phyloP scores from a whole-genome alignment of 2,113 vertebrate species.

The Pterophyllum scalare region DNA sequence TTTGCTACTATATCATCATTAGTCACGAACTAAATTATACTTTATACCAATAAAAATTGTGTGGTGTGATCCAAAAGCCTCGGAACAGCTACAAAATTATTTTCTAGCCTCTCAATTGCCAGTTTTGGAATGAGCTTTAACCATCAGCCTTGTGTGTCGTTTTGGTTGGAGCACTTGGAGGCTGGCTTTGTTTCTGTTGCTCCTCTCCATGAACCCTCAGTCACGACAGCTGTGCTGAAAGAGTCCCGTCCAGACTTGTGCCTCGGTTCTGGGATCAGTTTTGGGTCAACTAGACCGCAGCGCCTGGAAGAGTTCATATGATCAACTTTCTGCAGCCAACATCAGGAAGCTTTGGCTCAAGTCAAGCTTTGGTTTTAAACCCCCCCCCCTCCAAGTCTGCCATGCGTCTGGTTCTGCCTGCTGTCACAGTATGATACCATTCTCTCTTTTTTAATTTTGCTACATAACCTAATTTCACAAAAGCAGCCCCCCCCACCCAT shows the following conservation, averaged over 20 bases:
- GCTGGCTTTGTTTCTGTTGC: neutral
- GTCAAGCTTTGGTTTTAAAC: slow-evolving; percentile 44
- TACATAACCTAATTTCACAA: slow-evolving; percentile 35
- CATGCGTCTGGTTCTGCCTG: slow-evolving; percentile 52
- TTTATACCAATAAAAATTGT: neutral
- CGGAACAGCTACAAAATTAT: neutral
- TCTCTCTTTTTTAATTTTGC: slow-evolving; percentile 23
- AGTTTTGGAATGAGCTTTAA: neutral
- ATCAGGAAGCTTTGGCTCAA: slow-evolving; percentile 62
- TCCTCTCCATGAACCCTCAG: slow-evolving; percentile 27
- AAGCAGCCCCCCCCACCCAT: neutral
- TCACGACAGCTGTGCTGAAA: neutral
- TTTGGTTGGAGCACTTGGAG: too few species aligned
- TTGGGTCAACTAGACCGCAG: slow-evolving; percentile 58
- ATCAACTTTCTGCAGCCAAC: slow-evolving; percentile 47
- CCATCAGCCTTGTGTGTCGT: neutral
- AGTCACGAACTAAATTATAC: too few species aligned
- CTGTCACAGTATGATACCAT: slow-evolving; percentile 43
- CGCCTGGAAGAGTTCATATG: slow-evolving; percentile 50
- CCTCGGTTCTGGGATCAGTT: slow-evolving; percentile 57
- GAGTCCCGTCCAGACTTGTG: slow-evolving; percentile 13
- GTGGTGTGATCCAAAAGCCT: neutral
- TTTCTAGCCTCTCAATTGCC: neutral
- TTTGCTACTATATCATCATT: neutral
- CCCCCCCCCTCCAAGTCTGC: slow-evolving; percentile 42